Evolutionary conservation across 2,888 invertebrate species (phyloP), one percentile per base, ranked within the genome.

Genomic region (Pollenia angustigena): DNA sequence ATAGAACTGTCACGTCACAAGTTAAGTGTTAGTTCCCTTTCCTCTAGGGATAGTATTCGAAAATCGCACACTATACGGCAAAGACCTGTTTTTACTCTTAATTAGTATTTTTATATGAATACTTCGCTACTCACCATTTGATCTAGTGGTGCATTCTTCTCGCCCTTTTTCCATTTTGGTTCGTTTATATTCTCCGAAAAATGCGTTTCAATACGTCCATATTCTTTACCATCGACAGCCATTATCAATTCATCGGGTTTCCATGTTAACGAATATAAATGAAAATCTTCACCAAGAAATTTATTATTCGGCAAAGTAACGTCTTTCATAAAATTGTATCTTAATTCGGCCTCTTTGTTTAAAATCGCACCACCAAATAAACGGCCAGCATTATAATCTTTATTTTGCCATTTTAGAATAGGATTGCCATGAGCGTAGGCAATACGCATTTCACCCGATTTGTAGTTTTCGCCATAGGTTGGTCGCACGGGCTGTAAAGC

Each of bases 341-440:
- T 81, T 90, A 90, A 66, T 78, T 93, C 71, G 90, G 93, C 84
- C 88, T 90, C 85, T 4, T 90, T 85, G 82, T 91, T 89, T 14
- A 92, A 60, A 1, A 93, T 84, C 46, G 89, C 88, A n/a, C 93
- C 93, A 9, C 92, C 93, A 82, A 89, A 91, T 6, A 93, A 88
- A 9, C 89, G 89, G 18, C 87, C 88, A 0, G 93, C 93, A 14
- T 90, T 91, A 11, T 93, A 90, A 23, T 92, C 89, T 9, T 88
- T 88, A 52, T 91, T 81, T 12, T 87, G 85, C 50, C 88, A 90
- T 2, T 78, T 79, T 11, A 93, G 88, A 40, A 90, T 16, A 0
- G 89, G 90, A 91, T 97, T 97, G 18, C 97, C 97, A n/a, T 95
- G 94, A 0, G 95, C 94, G 87, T 95, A 95, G 0, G 97, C 97